Evolutionary conservation across 2,888 invertebrate species (phyloP).

Genomic region (Hemaris fuciformis): DNA sequence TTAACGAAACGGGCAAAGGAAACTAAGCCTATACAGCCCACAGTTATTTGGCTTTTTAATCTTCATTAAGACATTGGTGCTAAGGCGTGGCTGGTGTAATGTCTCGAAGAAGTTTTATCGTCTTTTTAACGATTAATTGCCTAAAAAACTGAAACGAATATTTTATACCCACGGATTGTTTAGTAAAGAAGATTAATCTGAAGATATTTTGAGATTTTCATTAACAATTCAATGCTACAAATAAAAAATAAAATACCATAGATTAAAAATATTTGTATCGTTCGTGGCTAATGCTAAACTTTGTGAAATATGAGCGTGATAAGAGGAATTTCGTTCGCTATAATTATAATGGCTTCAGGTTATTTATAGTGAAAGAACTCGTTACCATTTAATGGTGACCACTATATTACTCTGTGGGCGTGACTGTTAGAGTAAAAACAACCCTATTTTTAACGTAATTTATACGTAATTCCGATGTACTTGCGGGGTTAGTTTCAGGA

Average conservation of each 20-base stretch:
- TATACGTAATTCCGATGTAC: constrained; percentile 41
- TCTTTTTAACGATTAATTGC: neutral
- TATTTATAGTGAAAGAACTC: constrained; percentile 72
- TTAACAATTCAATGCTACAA: too few relatives aligned
- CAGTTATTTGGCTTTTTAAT: constrained; percentile 2
- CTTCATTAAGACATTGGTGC: neutral
- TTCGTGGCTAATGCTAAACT: constrained; percentile 20
- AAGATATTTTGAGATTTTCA: too few relatives aligned
- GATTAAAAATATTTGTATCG: constrained; percentile 2
- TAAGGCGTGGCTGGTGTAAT: neutral
- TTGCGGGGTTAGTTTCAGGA: constrained; percentile 20
- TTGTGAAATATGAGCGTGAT: constrained; percentile 73
- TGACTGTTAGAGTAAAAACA: constrained; percentile 51
- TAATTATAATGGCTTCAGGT: constrained; percentile 71
- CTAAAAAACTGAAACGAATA: too few relatives aligned
- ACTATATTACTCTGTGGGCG: constrained; percentile 73
- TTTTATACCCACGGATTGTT: too few relatives aligned
- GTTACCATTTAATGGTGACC: constrained; percentile 74
- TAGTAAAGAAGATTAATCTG: too few relatives aligned
- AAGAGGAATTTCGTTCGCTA: constrained; percentile 72
- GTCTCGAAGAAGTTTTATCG: neutral
- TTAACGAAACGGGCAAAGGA: constrained; percentile 15
- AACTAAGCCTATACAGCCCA: neutral
- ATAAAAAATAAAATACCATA: neutral
- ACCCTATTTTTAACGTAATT: constrained; percentile 51